Evolutionary conservation across 2,888 invertebrate species (phyloP).

Genomic region (Saturnia japonica): DNA sequence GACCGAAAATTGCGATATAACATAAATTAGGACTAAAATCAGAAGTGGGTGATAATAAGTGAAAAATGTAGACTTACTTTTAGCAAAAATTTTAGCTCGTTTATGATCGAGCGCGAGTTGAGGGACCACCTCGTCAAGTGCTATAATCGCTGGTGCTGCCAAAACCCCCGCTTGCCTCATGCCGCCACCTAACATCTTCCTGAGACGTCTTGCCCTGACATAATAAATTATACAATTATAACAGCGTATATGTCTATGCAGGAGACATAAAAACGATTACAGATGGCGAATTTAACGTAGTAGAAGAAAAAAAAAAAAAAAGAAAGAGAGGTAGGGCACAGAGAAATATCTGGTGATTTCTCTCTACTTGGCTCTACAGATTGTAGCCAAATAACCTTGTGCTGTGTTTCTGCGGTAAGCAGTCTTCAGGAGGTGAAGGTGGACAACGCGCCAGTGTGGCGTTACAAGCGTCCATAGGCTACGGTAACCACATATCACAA

Average conservation of each 20-base stretch:
- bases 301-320: neutral
- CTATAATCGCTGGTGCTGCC: constrained; percentile 94
- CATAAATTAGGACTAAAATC: neutral
- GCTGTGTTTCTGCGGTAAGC: no score
- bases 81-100: constrained; percentile 84
- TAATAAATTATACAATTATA: neutral
- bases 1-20: neutral
- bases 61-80: constrained; percentile 71
- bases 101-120: constrained; percentile 88
- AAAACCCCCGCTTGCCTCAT: constrained; percentile 96
- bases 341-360: no score
- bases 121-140: constrained; percentile 89
- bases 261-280: neutral
- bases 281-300: neutral
- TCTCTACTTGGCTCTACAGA: no score
- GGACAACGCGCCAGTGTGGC: no score
- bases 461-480: no score
- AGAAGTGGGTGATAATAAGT: neutral
- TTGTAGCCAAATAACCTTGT: no score
- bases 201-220: constrained; percentile 86
- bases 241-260: no score
- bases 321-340: no score
- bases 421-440: no score
- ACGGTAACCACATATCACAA: no score
- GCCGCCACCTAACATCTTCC: constrained; percentile 96